These are phyloP conservation scores for Heliothis peltigera DNA, from an alignment of 2,888 invertebrate species.

Conservation along the genomic window DNA sequence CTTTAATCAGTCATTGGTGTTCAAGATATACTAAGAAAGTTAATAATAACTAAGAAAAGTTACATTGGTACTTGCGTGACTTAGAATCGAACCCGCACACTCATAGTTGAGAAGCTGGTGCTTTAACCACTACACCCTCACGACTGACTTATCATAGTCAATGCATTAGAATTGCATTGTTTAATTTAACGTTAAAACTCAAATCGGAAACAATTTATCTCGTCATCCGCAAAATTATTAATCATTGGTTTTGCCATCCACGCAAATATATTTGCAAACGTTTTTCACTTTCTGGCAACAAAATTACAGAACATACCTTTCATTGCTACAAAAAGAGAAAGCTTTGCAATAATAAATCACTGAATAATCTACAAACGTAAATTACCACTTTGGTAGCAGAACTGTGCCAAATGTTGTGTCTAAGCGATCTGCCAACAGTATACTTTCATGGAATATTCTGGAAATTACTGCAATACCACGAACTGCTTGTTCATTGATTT, in stretches of 20 bases:
- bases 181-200: no score
- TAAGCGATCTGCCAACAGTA: constrained; percentile 17
- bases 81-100: no score
- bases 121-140: no score
- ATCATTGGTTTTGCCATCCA: background rate
- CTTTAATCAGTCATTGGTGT: no score
- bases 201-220: background rate
- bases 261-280: background rate
- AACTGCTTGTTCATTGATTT: constrained; percentile 6
- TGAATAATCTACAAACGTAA: constrained; percentile 3
- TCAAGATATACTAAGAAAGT: no score
- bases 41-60: no score
- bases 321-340: constrained; percentile 17
- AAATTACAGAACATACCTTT: constrained; percentile 6
- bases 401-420: constrained; percentile 30
- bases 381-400: constrained; percentile 24
- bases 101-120: no score
- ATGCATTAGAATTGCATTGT: no score
- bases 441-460: background rate
- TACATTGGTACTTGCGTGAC: no score
- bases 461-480: constrained; percentile 2
- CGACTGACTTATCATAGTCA: no score
- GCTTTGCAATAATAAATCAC: constrained; percentile 29
- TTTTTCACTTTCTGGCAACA: constrained; percentile 7
- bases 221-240: background rate